phyloP scores from a whole-genome alignment of 2,888 invertebrate species.

The Isoperla grammatica region DNA sequence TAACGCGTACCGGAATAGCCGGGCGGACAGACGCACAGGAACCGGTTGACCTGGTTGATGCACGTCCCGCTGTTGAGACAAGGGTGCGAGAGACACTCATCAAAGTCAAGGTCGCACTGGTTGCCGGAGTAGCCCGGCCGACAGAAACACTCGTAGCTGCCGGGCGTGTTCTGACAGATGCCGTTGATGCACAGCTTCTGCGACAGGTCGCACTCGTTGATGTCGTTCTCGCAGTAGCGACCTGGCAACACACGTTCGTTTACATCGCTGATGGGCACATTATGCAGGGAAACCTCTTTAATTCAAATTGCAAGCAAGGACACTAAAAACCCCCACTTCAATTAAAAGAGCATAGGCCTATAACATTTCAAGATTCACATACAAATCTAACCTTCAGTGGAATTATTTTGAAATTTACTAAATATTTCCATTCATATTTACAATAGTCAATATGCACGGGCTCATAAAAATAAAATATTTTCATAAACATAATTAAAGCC shows the following conservation, averaged over 20 bases:
- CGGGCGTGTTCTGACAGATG: slow-evolving; percentile 70
- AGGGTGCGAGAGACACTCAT: slow-evolving; percentile 80
- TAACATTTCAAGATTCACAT: no score
- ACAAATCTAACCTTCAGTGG: no score
- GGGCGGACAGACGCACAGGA: slow-evolving; percentile 72
- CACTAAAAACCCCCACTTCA: no score
- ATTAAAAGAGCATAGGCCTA: no score
- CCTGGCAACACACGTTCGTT: slow-evolving; percentile 43
- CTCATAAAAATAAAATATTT: no score
- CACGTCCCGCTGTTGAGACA: slow-evolving; percentile 81
- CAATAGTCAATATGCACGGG: no score
- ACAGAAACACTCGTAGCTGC: slow-evolving; percentile 77
- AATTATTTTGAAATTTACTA: no score
- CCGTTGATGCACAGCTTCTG: slow-evolving; percentile 63
- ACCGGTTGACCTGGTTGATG: slow-evolving; percentile 75
- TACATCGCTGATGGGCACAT: no score
- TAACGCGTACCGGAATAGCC: slow-evolving; percentile 65
- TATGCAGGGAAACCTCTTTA: no score
- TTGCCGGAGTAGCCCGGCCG: slow-evolving; percentile 82
- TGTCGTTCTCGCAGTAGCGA: slow-evolving; percentile 53
- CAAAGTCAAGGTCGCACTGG: slow-evolving; percentile 77
- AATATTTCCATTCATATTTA: no score
- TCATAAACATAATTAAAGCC: no score
- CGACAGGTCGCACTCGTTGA: slow-evolving; percentile 64
- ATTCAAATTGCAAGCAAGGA: no score